Conservation (phyloP, 2,113 vertebrate genomes). For the Leucosticte australis region DNA sequence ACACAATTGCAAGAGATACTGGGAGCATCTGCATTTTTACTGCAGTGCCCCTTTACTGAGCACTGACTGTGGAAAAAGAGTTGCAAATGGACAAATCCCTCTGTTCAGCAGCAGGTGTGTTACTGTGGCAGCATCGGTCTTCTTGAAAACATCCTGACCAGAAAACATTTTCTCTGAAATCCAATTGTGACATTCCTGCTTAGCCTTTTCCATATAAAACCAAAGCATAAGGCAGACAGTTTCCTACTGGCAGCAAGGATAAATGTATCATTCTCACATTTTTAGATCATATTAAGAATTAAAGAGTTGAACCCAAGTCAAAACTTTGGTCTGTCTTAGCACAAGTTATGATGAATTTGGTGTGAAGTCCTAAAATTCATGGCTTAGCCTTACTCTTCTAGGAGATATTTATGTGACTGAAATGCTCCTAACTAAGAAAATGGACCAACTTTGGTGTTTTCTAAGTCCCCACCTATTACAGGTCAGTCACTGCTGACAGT, state of each 20-base stretch:
- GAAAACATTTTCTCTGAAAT: background rate
- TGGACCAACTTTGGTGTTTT: background rate
- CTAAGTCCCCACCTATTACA: background rate
- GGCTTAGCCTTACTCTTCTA: background rate
- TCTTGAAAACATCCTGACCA: background rate
- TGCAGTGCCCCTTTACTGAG: background rate
- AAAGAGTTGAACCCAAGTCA: background rate
- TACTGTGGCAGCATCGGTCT: background rate
- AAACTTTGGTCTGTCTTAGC: background rate
- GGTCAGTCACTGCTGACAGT: background rate
- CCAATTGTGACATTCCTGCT: background rate
- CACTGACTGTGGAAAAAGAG: background rate
- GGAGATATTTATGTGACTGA: background rate
- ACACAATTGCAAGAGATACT: background rate
- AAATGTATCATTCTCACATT: background rate
- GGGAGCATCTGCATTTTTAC: background rate
- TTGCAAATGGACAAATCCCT: background rate
- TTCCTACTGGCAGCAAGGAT: background rate
- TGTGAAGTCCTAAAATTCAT: background rate
- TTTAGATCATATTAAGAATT: background rate
- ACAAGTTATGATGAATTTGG: background rate
- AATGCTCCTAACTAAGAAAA: background rate
- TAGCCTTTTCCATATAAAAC: background rate
- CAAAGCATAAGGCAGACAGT: background rate
- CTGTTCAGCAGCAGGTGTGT: background rate